phyloP scores from a whole-genome alignment of 2,888 invertebrate genomes.

The Limnephilus rhombicus region DNA sequence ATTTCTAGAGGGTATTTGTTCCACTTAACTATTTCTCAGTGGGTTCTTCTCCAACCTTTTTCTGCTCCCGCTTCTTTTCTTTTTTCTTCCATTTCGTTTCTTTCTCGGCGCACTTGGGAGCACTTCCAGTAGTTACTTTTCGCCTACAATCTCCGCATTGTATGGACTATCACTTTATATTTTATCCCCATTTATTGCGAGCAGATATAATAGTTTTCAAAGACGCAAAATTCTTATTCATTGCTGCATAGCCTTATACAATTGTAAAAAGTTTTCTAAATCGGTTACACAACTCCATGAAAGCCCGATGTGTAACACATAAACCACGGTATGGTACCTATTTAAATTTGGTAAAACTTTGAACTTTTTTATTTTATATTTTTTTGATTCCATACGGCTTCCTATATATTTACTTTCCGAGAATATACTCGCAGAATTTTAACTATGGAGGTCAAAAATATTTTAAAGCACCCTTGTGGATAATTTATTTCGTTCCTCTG shows the following conservation, averaged over 20 bases:
- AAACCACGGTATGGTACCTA: neutral
- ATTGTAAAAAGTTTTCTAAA: neutral
- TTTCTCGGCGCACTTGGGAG: neutral
- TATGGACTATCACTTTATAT: neutral
- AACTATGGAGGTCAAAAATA: neutral
- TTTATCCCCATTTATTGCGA: neutral
- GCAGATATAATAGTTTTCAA: neutral
- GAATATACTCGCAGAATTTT: neutral
- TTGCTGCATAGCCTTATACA: neutral
- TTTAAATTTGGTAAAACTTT: neutral
- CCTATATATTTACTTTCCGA: neutral
- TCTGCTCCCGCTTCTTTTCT: neutral
- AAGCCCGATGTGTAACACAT: neutral
- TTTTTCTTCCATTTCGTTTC: neutral
- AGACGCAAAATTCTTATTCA: neutral
- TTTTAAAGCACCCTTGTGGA: neutral
- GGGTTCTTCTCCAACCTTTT: neutral
- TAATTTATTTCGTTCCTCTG: neutral
- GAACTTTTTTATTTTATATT: neutral
- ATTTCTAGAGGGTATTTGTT: conserved; percentile 13
- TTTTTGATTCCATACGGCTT: neutral
- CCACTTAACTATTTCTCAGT: conserved; percentile 17
- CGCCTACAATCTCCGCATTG: neutral
- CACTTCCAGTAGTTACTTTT: neutral
- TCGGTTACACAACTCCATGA: neutral